Percentiles rank a stretch among this genome's conserved stretches.
These are phyloP conservation scores for Drosophila buzzatii DNA, from an alignment of 2,888 invertebrate genomes.

Conservation along the genomic window DNA sequence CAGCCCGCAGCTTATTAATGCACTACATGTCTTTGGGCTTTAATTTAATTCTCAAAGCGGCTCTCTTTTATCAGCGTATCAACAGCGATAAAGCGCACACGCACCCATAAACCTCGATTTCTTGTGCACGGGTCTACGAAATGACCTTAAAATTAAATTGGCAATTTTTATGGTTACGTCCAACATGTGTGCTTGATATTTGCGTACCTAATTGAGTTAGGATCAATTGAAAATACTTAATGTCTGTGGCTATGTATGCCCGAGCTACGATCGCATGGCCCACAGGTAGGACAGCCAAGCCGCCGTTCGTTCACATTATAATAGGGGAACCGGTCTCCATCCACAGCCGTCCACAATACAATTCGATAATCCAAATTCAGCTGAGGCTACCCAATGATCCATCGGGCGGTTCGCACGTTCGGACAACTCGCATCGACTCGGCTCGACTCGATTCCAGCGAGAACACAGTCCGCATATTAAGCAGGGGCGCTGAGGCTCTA, in stretches of 20 bases:
- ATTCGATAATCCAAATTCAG: conserved; percentile 51
- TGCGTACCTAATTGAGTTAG: conserved; percentile 16
- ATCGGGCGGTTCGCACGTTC: conserved; percentile 54
- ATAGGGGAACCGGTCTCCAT: conserved; percentile 14
- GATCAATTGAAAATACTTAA: conserved; percentile 3
- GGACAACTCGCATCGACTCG: conserved; percentile 25
- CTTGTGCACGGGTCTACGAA: conserved; percentile 35
- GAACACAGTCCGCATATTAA: conserved; percentile 73
- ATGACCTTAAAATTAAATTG: conserved; percentile 72
- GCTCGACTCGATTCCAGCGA: conserved; percentile 31
- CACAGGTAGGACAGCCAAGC: conserved; percentile 32
- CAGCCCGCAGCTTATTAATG: conserved; percentile 53
- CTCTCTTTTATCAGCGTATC: conserved; percentile 61
- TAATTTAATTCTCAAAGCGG: conserved; percentile 65
- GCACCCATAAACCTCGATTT: conserved; percentile 79
- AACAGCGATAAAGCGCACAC: conserved; percentile 67
- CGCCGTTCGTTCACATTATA: conserved; percentile 26
- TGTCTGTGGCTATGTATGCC: background rate
- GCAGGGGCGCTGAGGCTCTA: conserved; percentile 49
- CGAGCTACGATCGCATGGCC: conserved; percentile 11
- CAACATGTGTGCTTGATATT: conserved; percentile 59
- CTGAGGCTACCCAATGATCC: conserved; percentile 24
- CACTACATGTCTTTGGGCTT: conserved; percentile 58
- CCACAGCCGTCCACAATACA: conserved; percentile 17
- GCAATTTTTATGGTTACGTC: conserved; percentile 66